These are phyloP conservation scores for Callaeas wilsoni DNA, from an alignment of 2,113 vertebrate genomes.

Conservation along the genomic window DNA sequence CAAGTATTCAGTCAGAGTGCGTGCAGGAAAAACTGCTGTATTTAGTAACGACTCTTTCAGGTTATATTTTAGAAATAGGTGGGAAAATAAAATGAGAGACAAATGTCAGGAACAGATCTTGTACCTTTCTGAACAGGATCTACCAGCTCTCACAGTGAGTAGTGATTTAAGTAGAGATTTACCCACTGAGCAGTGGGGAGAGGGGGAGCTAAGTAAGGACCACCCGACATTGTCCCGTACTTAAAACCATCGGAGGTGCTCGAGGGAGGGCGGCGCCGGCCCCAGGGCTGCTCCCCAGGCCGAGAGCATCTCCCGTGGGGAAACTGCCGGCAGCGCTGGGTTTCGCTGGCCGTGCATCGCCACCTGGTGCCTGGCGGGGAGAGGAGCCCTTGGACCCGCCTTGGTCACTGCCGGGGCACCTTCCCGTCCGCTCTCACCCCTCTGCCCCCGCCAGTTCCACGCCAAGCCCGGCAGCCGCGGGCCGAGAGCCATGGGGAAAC, in stretches of 20 bases:
- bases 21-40: fast-evolving
- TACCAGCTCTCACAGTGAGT: not conserved
- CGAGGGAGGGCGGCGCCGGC: fast-evolving
- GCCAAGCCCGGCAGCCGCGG: not conserved
- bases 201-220: too few relatives aligned
- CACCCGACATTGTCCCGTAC: fast-evolving
- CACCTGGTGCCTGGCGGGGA: not conserved
- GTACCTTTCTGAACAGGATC: not conserved
- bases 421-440: fast-evolving
- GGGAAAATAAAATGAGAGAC: not conserved
- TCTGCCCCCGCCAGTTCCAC: fast-evolving
- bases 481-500: fast-evolving
- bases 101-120: not conserved
- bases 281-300: not conserved
- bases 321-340: not conserved
- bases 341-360: not conserved
- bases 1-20: not conserved
- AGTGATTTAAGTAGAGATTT: not conserved
- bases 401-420: fast-evolving
- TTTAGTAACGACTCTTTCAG: not conserved
- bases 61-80: not conserved
- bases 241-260: fast-evolving
- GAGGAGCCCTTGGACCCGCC: fast-evolving
- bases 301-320: fast-evolving
- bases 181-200: not conserved